These are phyloP conservation scores for Tipula vernalis DNA, from an alignment of 2,888 invertebrate genomes.

Conservation along the genomic window DNA sequence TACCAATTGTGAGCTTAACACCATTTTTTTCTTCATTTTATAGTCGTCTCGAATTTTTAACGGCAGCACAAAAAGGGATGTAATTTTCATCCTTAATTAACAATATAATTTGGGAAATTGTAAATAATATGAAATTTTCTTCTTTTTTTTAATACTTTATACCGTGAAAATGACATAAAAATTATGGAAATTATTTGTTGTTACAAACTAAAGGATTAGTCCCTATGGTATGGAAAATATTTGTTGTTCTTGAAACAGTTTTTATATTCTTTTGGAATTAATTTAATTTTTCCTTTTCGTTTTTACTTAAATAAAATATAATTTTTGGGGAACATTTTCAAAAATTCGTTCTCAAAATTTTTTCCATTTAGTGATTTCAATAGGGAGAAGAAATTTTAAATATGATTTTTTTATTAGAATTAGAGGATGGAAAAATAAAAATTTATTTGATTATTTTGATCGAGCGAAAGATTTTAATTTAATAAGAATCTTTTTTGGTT, in stretches of 20 bases:
- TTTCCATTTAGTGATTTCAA: neutral
- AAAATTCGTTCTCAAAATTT: neutral
- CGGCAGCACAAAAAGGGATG: neutral
- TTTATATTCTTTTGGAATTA: neutral
- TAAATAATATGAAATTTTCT: neutral
- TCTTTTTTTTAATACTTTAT: neutral
- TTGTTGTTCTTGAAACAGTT: neutral
- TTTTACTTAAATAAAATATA: neutral
- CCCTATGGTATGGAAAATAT: neutral
- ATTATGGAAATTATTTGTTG: neutral
- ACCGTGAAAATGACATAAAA: neutral
- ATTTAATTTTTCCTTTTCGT: neutral
- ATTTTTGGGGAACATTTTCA: neutral
- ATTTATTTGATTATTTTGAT: neutral
- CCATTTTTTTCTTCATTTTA: neutral
- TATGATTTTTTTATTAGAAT: neutral
- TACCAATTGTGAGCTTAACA: neutral
- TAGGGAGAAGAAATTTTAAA: neutral
- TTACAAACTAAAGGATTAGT: neutral
- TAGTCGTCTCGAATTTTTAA: neutral
- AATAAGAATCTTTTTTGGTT: neutral
- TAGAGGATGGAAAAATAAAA: neutral
- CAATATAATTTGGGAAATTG: neutral
- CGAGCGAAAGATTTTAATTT: neutral
- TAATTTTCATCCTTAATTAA: neutral